Percentiles rank a stretch among this genome's conserved stretches.
Conservation (phyloP, 2,797 vertebrate genomes). For the Psittacula derbiana region DNA sequence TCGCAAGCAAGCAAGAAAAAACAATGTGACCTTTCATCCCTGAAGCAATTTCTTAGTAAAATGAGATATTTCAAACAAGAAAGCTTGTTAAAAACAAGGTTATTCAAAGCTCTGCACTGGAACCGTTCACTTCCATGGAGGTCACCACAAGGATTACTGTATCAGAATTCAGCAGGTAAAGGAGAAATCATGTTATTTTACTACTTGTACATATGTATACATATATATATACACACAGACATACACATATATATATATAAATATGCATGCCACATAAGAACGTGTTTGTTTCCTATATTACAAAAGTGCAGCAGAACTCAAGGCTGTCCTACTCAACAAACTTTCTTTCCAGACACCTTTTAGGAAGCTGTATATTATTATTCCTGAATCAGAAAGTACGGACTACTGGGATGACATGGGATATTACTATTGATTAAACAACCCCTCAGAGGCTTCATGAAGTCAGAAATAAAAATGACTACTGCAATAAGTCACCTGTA, state of each 20-base stretch:
- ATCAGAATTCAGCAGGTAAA: not conserved
- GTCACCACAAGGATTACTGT: not conserved
- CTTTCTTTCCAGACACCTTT: not conserved
- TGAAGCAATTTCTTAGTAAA: conserved; percentile 24
- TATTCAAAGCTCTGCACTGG: not conserved
- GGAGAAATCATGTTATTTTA: not conserved
- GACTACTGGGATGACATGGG: not conserved
- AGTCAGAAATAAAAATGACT: not conserved
- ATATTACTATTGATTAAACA: not conserved
- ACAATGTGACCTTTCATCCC: not conserved
- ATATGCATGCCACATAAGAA: not conserved
- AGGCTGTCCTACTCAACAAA: not conserved
- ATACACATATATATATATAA: not conserved
- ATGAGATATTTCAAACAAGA: not conserved
- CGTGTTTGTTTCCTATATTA: not conserved
- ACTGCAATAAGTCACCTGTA: not conserved
- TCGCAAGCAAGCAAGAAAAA: not conserved
- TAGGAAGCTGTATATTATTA: not conserved
- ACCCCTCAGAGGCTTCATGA: not conserved
- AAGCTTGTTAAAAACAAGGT: not conserved
- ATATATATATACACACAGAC: accelerated
- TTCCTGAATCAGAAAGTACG: not conserved
- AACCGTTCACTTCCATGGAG: not conserved
- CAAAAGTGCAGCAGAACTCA: not conserved
- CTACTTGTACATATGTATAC: not conserved